Base-by-base conservation (phyloP, 2,888 invertebrate genomes). In the Bombylius discolor region DNA sequence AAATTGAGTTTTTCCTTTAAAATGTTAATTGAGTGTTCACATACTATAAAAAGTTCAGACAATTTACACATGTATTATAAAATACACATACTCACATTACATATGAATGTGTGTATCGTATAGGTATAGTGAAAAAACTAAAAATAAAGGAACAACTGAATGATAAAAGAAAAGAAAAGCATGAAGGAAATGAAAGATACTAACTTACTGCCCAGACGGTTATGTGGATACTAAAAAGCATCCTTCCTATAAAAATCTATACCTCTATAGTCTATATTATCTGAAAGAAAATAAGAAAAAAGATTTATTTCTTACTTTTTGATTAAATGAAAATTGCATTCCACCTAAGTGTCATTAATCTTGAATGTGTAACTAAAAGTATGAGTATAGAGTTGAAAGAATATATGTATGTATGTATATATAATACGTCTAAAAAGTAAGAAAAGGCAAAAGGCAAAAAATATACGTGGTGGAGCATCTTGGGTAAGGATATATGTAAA, bases 311-410 rank as follows among this genome's bases (percentile, higher is more conserved):
- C 51, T 47, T 49, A 56, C 53, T 56, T 55, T 56, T 58, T 58
- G 58, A 58, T 58, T 58, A 58, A 58, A 58, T 58, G 58, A 58
- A 58, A 58, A 56, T 58, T 58, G 58, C 55, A 58, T 58, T 58
- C 53, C 53, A 55, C 58, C 53, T 52, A 52, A 50, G 56, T 42
- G 53, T 58, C 56, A 56, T 58, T 58, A 58, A 58, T 58, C 58
- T 58, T 52, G 49, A 52, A 52, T 58, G 53, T 56, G 46, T 55
- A 47, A 52, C 51, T 42, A 11, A 11, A 1, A 42, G 39, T 42
- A 11, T 42, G 39, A 42, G 39, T 42, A 11, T 42, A 11, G 11
- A 11, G 39, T 11, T 11, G 11, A 42, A 11, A 11, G 1, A 23
- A 23, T 23, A 23, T n/a, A n/a, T 9, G 39, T 9, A 11, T 39